phyloP scores from a whole-genome alignment of 2,797 vertebrate genomes.

The Cossypha heuglini region DNA sequence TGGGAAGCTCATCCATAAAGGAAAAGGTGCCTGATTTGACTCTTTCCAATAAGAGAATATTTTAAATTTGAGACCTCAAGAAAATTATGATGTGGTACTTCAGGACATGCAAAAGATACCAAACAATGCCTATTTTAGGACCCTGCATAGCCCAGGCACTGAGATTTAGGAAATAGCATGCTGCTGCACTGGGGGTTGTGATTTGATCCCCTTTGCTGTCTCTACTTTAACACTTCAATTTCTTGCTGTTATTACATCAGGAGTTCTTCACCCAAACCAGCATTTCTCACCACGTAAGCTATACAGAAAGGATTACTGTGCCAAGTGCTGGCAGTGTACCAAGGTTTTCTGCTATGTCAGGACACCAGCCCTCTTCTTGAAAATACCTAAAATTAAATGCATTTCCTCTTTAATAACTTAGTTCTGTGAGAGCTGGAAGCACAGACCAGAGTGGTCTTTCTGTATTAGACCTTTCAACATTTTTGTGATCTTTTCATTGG shows the following conservation, averaged over 20 bases:
- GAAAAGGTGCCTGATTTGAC: not conserved
- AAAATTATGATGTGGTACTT: not conserved
- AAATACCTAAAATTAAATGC: not conserved
- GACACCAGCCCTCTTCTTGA: not conserved
- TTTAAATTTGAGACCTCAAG: not conserved
- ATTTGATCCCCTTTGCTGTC: not conserved
- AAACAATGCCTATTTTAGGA: not conserved
- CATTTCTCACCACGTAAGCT: not conserved
- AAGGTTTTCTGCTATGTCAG: conserved; percentile 30
- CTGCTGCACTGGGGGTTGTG: not conserved
- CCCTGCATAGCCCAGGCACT: rapidly evolving
- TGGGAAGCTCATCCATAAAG: not conserved
- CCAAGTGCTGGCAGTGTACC: not conserved
- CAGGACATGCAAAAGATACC: not conserved
- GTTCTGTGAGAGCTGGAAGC: not conserved
- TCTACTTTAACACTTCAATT: not conserved
- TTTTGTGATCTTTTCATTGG: not conserved
- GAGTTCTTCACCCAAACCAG: not conserved
- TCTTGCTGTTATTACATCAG: not conserved
- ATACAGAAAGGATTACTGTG: not conserved
- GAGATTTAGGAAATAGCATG: not conserved
- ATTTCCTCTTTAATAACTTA: not conserved
- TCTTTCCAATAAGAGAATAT: not conserved
- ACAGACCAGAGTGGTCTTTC: not conserved
- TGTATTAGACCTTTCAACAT: not conserved